Evolutionary conservation across 2,797 vertebrate species (phyloP), one percentile per base, ranked within the genome.

Genomic region (Tauraco hartlaubi): DNA sequence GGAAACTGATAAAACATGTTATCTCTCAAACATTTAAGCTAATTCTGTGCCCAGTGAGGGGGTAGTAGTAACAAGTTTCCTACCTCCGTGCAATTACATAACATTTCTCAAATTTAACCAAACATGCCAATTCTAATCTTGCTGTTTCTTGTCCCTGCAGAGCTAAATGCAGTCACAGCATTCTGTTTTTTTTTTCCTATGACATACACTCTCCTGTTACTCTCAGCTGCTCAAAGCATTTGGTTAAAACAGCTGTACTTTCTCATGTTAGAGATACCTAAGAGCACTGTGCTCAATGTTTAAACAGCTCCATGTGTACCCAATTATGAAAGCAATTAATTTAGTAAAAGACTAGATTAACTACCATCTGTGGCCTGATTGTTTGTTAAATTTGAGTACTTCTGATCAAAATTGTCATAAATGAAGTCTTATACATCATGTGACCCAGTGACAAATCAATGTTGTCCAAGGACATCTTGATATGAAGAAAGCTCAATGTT

Each of bases 281-380:
- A 89, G 55, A 86, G 31, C 71, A 73, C 76, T 56, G 61, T 88
- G 78, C 71, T 92, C 91, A 81, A 81, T 74, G 73, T 96, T 96
- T 96, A 88, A 96, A 92, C 73, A 92, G 31, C 51, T 94, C 82
- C 64, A 86, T 92, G 76, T 93, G 95, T 92, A 94, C 55, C 44
- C 88, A 92, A 86, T 96, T 95, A 97, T 63, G 77, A 96, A 96
- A 94, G 71, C 82, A 94, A 96, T 95, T 96, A 94, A 90, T 96
- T 94, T 88, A 90, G 76, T 94, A 28, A 69, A 92, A 88, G 73
- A 74, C 76, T 91, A 96, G 87, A 94, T 92, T 95, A 95, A 92
- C 91, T 88, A 44, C 90, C 92, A 94, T 90, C 88, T 95, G 95
- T 92, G 94, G 73, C 74, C 92, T 86, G 69, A 85, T 93, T 93